Conservation (phyloP, 2,113 vertebrate genomes). For the Gasterosteus aculeatus region DNA sequence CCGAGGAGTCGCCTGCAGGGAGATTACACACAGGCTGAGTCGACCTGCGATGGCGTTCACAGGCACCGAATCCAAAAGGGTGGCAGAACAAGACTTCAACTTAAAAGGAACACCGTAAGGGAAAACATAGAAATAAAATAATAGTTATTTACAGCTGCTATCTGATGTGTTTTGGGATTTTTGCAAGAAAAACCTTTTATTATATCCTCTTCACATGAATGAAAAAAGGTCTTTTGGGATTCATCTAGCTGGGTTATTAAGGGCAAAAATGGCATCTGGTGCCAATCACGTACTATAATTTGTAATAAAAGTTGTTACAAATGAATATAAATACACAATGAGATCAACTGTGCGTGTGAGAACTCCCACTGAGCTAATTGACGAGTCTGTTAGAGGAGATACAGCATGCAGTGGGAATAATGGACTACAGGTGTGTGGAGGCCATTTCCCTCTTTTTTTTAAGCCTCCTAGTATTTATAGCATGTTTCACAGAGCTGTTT, state of each 20-base stretch:
- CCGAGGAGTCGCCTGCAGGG: not conserved
- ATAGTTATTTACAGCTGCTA: too few relatives aligned
- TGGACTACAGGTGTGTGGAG: conserved; percentile 27
- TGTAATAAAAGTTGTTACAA: not conserved
- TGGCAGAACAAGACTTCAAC: not conserved
- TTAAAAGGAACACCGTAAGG: not conserved
- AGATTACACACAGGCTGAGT: conserved; percentile 45
- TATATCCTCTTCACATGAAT: not conserved
- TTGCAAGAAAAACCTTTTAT: too few relatives aligned
- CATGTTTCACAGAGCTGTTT: conserved; percentile 20
- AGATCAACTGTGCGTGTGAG: not conserved
- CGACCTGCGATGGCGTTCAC: conserved; percentile 29
- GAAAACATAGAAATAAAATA: too few relatives aligned
- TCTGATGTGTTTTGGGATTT: too few relatives aligned
- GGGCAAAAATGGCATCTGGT: not conserved
- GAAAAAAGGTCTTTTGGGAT: not conserved
- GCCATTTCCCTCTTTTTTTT: conserved; percentile 14
- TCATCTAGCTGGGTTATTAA: not conserved
- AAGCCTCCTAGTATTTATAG: conserved; percentile 40
- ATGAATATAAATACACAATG: not conserved
- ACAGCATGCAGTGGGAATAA: conserved; percentile 28
- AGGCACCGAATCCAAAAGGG: not conserved
- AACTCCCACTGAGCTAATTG: not conserved
- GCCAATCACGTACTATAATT: not conserved
- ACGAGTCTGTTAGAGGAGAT: conserved; percentile 15